phyloP scores from a whole-genome alignment of 2,888 invertebrate species.

The Geophilus truncorum region DNA sequence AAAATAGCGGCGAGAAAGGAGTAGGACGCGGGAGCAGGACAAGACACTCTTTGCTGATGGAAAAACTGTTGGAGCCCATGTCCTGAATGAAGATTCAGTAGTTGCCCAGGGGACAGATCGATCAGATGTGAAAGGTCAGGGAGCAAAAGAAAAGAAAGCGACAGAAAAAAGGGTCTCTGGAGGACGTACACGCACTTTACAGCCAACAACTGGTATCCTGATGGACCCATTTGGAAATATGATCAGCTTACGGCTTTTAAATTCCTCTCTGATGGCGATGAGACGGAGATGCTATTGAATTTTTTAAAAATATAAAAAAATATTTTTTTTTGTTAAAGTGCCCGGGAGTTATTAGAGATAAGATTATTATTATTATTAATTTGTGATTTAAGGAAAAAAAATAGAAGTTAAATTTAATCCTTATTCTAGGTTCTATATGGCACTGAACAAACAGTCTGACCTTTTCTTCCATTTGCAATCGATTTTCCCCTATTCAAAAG shows the following conservation, averaged over 20 bases:
- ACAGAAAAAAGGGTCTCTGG: not conserved
- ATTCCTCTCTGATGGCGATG: not conserved
- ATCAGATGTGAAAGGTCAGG: slow-evolving; percentile 4
- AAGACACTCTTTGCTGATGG: not conserved
- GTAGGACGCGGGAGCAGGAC: not conserved
- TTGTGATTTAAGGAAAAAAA: not conserved
- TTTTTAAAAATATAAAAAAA: no score
- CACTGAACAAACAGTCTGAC: not conserved
- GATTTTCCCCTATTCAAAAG: not conserved
- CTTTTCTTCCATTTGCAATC: not conserved
- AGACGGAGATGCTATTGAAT: not conserved
- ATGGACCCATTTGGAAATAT: slow-evolving; percentile 5
- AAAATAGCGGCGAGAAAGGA: not conserved
- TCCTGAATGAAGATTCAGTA: not conserved
- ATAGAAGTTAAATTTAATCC: not conserved
- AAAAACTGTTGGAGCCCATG: not conserved
- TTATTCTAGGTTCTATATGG: no score
- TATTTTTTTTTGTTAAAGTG: no score
- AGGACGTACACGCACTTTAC: not conserved
- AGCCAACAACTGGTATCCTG: slow-evolving; percentile 5
- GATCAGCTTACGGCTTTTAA: not conserved
- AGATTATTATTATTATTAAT: not conserved
- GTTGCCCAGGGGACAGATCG: not conserved
- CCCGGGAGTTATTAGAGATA: not conserved
- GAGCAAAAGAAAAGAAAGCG: not conserved